Conservation (phyloP, 2,888 invertebrate species). For the Tholera decimalis region DNA sequence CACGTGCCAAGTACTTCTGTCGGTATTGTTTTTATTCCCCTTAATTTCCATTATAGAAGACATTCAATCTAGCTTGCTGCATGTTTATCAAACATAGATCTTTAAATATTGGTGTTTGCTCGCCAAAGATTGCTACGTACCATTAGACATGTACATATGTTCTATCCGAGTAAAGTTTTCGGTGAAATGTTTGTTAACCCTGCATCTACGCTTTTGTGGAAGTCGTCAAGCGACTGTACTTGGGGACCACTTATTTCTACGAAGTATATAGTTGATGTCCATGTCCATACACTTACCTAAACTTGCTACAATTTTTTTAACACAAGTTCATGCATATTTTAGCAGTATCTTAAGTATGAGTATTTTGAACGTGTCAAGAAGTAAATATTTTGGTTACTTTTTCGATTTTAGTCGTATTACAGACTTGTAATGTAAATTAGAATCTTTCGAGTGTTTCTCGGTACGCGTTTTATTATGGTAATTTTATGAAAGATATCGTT, state of each 20-base stretch:
- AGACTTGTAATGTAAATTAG: conserved; percentile 58
- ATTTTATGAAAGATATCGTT: conserved; percentile 55
- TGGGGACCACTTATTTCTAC: conserved; percentile 53
- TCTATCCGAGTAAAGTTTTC: conserved; percentile 66
- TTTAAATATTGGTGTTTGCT: conserved; percentile 71
- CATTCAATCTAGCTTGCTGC: conserved; percentile 58
- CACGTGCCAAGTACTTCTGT: conserved; percentile 47
- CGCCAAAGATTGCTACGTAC: conserved; percentile 71
- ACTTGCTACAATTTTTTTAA: conserved; percentile 53
- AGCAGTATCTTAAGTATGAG: conserved; percentile 25
- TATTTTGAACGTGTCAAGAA: conserved; percentile 30
- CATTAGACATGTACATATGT: conserved; percentile 76
- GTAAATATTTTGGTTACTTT: conserved; percentile 50
- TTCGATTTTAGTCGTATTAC: conserved; percentile 50
- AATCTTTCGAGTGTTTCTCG: conserved; percentile 53
- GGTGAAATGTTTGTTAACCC: conserved; percentile 69
- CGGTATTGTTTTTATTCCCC: conserved; percentile 58
- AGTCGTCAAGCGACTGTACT: conserved; percentile 66
- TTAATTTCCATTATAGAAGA: conserved; percentile 57
- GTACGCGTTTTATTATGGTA: conserved; percentile 60
- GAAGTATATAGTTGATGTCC: conserved; percentile 46
- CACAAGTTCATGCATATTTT: conserved; percentile 37
- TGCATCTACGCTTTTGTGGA: conserved; percentile 63
- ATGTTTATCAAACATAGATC: conserved; percentile 71
- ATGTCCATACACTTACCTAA: conserved; percentile 44